These are phyloP conservation scores for Acanthosoma haemorrhoidale DNA, from an alignment of 2,888 invertebrate species.

Conservation along the genomic window DNA sequence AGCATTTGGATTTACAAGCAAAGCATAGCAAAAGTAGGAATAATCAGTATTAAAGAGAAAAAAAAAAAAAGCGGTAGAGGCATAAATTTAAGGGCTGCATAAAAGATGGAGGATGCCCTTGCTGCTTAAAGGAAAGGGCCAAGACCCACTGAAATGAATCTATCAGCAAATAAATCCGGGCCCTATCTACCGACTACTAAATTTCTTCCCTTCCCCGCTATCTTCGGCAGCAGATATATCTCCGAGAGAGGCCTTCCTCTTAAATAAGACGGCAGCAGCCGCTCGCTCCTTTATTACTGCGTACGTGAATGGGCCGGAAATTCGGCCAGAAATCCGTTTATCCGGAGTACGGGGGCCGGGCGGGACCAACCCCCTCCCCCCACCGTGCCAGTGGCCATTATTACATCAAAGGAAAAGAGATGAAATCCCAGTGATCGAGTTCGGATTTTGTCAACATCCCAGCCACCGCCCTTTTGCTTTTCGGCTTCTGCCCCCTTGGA, in stretches of 20 bases:
- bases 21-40: too few species aligned
- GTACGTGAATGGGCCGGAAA: not conserved
- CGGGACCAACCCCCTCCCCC: not conserved
- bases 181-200: not conserved
- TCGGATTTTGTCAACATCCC: conserved; percentile 26
- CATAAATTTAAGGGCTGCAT: too few species aligned
- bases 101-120: too few species aligned
- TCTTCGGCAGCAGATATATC: not conserved
- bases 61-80: too few species aligned
- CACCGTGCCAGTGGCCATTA: not conserved
- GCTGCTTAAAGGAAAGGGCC: too few species aligned
- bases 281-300: not conserved
- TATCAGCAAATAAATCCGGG: too few species aligned
- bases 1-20: too few species aligned
- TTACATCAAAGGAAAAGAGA: conserved; percentile 29
- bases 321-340: conserved; percentile 8
- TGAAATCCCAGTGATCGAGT: conserved; percentile 22
- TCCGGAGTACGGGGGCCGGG: too few species aligned
- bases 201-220: not conserved
- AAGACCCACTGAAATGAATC: not conserved
- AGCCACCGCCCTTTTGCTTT: not conserved
- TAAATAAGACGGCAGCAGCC: too few species aligned
- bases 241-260: not conserved
- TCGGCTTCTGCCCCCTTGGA: not conserved
- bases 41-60: too few species aligned